phyloP scores from a whole-genome alignment of 2,888 invertebrate genomes.

The Habroteleia sp. region DNA sequence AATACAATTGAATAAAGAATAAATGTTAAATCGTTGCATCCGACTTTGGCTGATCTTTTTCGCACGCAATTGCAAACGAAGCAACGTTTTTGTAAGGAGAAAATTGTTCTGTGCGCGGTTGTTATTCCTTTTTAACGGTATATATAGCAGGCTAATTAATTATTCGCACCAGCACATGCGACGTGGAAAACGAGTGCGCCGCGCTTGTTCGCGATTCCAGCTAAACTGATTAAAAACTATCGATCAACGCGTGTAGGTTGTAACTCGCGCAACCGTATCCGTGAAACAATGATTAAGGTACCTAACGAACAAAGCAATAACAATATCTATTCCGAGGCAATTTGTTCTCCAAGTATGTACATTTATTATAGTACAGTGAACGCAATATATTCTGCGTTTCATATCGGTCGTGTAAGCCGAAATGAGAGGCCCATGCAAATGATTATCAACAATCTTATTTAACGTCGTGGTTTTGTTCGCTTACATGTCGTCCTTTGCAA shows the following conservation, averaged over 20 bases:
- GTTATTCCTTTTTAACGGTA: constrained; percentile 5
- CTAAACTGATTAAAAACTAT: constrained; percentile 16
- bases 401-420: constrained; percentile 6
- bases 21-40: not conserved
- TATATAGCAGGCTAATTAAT: not conserved
- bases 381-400: not conserved
- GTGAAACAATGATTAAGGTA: not conserved
- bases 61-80: not conserved
- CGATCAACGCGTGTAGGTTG: constrained; percentile 7
- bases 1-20: no score
- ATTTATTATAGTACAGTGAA: constrained; percentile 9
- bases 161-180: constrained; percentile 1
- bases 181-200: not conserved
- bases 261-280: not conserved
- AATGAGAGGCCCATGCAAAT: constrained; percentile 12
- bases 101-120: not conserved
- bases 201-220: not conserved
- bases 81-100: constrained; percentile 1
- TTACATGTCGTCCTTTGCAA: constrained; percentile 3
- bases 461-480: constrained; percentile 8
- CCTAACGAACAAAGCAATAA: constrained; percentile 7
- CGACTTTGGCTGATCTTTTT: not conserved
- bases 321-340: constrained; percentile 1
- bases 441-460: constrained; percentile 40
- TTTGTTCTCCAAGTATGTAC: constrained; percentile 4